Evolutionary conservation across 2,888 invertebrate genomes (phyloP).

Genomic region (Dynastes hyllus): DNA sequence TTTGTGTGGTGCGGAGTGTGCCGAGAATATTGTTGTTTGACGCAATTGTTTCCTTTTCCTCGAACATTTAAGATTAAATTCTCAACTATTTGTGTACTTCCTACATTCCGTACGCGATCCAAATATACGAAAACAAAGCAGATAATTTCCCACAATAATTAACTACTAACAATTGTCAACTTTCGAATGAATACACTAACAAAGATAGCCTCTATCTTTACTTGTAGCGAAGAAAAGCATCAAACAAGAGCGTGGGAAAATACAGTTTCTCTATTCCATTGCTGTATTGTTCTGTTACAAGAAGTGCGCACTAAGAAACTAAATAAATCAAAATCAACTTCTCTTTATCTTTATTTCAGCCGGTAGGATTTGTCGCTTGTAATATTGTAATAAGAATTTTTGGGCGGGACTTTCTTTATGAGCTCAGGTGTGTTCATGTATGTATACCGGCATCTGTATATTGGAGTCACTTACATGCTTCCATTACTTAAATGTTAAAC

Average conservation of each 20-base stretch:
- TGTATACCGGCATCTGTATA: slow-evolving; percentile 16
- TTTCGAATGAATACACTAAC: not conserved
- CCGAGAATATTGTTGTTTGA: too few relatives aligned
- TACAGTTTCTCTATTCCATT: not conserved
- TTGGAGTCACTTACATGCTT: slow-evolving; percentile 10
- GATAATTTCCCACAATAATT: not conserved
- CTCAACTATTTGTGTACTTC: too few relatives aligned
- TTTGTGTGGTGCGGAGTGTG: too few relatives aligned
- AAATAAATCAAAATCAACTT: too few relatives aligned
- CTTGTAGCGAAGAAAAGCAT: not conserved
- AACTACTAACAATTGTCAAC: slow-evolving; percentile 10
- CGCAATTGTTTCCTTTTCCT: too few relatives aligned
- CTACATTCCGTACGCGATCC: not conserved
- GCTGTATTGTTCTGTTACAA: too few relatives aligned
- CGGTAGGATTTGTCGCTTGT: too few relatives aligned
- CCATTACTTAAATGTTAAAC: slow-evolving; percentile 35
- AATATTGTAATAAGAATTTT: not conserved
- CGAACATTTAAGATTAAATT: too few relatives aligned
- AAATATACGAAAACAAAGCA: not conserved
- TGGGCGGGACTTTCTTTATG: not conserved
- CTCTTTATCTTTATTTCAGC: too few relatives aligned
- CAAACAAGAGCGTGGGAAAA: not conserved
- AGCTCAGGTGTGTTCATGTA: slow-evolving; percentile 26
- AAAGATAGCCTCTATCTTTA: not conserved
- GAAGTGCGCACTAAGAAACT: too few relatives aligned